Percentiles rank a stretch among this genome's conserved stretches.
phyloP scores from a whole-genome alignment of 2,888 invertebrate species.

The Trichopoda pennipes region DNA sequence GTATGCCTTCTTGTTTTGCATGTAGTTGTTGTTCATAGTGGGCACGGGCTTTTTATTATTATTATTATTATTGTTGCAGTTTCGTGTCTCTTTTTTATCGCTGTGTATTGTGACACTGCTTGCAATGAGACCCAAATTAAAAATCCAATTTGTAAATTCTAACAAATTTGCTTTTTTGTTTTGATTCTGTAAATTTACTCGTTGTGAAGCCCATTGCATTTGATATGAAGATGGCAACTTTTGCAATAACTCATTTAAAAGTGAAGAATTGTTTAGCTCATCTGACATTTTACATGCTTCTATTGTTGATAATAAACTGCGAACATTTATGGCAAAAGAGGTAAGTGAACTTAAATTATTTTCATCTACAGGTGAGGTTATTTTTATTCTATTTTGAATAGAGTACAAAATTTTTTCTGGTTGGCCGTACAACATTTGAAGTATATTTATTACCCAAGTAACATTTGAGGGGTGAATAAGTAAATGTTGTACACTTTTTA shows the following conservation, averaged over 20 bases:
- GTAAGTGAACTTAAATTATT: background rate
- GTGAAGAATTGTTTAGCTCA: conserved; percentile 31
- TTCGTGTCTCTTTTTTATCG: no score
- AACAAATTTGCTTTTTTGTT: no score
- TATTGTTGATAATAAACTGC: conserved; percentile 7
- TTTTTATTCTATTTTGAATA: background rate
- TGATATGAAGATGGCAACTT: background rate
- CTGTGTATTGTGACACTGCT: no score
- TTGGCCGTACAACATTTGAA: no score
- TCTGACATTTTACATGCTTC: background rate
- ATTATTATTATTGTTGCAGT: conserved; percentile 6
- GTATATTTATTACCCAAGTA: no score
- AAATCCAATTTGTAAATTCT: conserved; percentile 10
- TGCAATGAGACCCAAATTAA: no score
- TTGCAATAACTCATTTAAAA: background rate
- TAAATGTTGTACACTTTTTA: background rate
- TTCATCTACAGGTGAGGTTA: no score
- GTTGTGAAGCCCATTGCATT: no score
- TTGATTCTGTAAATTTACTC: no score
- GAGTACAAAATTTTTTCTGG: background rate
- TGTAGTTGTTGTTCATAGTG: background rate
- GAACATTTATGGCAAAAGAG: conserved; percentile 5
- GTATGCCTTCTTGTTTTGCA: no score
- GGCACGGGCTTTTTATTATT: background rate
- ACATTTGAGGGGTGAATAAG: conserved; percentile 7